Evolutionary conservation across 2,888 invertebrate species (phyloP), one percentile per base, ranked within the genome.

Genomic region (Eumerus sabulonum): DNA sequence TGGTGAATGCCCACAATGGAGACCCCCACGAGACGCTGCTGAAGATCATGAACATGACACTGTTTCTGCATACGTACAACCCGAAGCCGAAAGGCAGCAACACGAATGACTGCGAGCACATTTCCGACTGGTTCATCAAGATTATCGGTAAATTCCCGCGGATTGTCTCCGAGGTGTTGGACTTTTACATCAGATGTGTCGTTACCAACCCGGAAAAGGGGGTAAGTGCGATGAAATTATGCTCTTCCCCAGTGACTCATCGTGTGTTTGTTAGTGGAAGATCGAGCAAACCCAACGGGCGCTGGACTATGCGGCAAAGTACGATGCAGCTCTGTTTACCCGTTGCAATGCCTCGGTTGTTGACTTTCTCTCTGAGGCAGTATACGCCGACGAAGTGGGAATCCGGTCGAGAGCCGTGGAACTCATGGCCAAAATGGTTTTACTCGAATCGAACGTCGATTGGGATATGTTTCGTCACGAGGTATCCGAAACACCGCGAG

Each of bases 401-500:
- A 85, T 87, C 42, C 85, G 89, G 54, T 83, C 85, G 1, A 84
- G 88, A 42, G 84, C 87, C 1, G 83, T 87, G 1, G 88, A 89
- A 14, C 82, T 89, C 0, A 83, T 87, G 9, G 84, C 85, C 4
- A 84, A 85, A 11, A 86, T 89, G 38, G 67, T 88, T 12, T 83
- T 85, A 48, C 72, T 86, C 4, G 86, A 88, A 59, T 86, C 88
- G 0, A 83, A 85, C 18, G 88, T 88, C 9, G 85, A 87, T 72
- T 88, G 89, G 89, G 85, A 85, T 74, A 83, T 88, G 70, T 89
- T 89, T 81, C 86, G 87, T 0, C 85, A 88, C 53, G 86, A 88
- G 82, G 85, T 89, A 0, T 87, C 86, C 1, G 85, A 85, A 7
- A 86, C 85, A 36, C 88, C 88, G 1, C 84, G 88, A 0, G 88